These are phyloP conservation scores for Megalonaias nervosa DNA, from an alignment of 1,140 invertebrate genomes.

Conservation along the genomic window DNA sequence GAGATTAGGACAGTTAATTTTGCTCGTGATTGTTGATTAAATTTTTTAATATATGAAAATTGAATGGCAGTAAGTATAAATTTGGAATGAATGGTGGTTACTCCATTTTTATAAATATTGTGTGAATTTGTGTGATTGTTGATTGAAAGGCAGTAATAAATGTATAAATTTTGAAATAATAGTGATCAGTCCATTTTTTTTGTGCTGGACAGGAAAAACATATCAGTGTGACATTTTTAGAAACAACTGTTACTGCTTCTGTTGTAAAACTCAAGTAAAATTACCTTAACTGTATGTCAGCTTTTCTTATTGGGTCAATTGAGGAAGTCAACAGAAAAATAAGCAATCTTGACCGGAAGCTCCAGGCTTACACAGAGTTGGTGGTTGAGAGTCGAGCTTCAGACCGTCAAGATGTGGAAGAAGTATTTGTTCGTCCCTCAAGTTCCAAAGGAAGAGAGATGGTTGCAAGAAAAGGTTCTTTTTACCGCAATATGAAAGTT, in stretches of 20 bases:
- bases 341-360: conserved; percentile 60
- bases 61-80: too few relatives aligned
- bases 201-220: not conserved
- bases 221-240: not conserved
- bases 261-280: not conserved
- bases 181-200: too few relatives aligned
- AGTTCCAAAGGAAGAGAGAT: conserved; percentile 54
- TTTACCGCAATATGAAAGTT: not conserved
- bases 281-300: conserved; percentile 50
- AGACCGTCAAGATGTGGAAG: conserved; percentile 44
- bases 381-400: conserved; percentile 63
- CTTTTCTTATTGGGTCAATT: conserved; percentile 69
- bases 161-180: too few relatives aligned
- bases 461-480: conserved; percentile 55
- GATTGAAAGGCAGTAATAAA: too few relatives aligned
- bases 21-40: too few relatives aligned
- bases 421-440: conserved; percentile 25
- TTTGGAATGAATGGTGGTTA: too few relatives aligned
- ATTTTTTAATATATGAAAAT: too few relatives aligned
- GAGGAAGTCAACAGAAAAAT: conserved; percentile 67
- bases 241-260: not conserved
- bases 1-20: too few relatives aligned
- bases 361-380: conserved; percentile 63
- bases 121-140: too few relatives aligned
- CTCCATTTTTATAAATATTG: too few relatives aligned